These are phyloP conservation scores for Oreochromis aureus DNA, from an alignment of 2,113 vertebrate genomes.

Conservation along the genomic window DNA sequence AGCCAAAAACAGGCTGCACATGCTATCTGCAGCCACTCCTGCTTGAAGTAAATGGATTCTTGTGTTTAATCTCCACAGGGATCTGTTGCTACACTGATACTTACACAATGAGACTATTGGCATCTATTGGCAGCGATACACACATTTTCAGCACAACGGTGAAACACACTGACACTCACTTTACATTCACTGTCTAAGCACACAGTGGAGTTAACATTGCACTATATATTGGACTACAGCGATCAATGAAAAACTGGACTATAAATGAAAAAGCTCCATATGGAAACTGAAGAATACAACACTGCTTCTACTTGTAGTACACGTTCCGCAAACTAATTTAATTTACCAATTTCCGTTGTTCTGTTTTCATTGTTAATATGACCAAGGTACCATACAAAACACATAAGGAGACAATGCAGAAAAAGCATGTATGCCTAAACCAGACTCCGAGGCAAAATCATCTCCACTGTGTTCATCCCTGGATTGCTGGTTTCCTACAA, in stretches of 20 bases:
- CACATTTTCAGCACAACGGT: neutral
- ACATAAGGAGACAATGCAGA: neutral
- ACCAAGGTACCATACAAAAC: neutral
- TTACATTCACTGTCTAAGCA: neutral
- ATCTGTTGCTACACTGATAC: conserved; percentile 46
- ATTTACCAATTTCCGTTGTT: too few relatives aligned
- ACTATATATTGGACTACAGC: neutral
- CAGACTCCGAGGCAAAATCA: conserved; percentile 12
- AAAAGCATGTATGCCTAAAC: neutral
- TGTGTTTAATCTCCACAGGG: conserved; percentile 48
- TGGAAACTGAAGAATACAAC: neutral
- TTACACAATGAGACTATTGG: conserved; percentile 44
- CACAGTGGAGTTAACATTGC: neutral
- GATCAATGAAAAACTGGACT: neutral
- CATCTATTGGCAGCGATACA: conserved; percentile 32
- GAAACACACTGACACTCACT: neutral
- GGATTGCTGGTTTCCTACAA: conserved; percentile 44
- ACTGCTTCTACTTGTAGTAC: neutral
- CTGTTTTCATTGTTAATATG: neutral
- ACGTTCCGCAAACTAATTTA: too few relatives aligned
- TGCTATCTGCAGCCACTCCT: conserved; percentile 12
- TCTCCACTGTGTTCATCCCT: conserved; percentile 21
- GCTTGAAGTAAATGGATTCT: conserved; percentile 50
- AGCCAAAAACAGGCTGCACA: conserved; percentile 23
- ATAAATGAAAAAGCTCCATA: neutral